Base-by-base conservation (phyloP, 64 coral and sea anemone genomes). In the Trachythela sp. region DNA sequence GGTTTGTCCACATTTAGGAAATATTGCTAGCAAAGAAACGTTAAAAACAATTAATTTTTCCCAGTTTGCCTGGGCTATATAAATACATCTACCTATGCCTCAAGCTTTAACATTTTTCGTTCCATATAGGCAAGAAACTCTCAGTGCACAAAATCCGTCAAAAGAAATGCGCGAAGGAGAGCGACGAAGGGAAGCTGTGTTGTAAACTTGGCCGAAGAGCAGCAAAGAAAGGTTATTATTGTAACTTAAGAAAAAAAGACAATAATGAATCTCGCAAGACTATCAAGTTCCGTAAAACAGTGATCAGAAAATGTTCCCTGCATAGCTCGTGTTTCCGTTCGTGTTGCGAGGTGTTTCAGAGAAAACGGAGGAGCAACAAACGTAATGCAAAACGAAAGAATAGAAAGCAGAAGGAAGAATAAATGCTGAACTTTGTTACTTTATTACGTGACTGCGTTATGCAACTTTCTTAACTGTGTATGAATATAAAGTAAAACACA, bases 121-220 rank as follows among this genome's bases (percentile, higher is more conserved):
- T 64, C 24, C n/a, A n/a, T 64, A 26, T 26, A 64, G 56, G 20
- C 4, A 64, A 64, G 20, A 64, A 64, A 64, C 13, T 64, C 20
- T 64, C 56, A 26, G 56, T 64, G 20, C 56, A 64, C 56, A 64
- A 64, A 1, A 64, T 64, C 26, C 56, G 56, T 64, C 15, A n/a
- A 26, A 20, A 27, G 26, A 64, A 64, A 64, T 64, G 56, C 24
- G 20, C 56, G 2, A 80, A 80, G 30, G 75, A 80, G 30, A 80
- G 75, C 32, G 3, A 30, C 26, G 26, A n/a, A 8, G 75, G 75
- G 27, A 80, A 35, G 33, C 37, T 80, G 0, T 80, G 75, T 29
- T 80, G 75, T 30, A 80, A 80, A 35, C 33, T 80, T 35, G 75
- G 75, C 35, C 75, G 75, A 80, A 80, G 75, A 80, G 75, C 75